A percentile compares a stretch with the other conserved stretches of the same genome.
These are phyloP conservation scores for Drosophila lacteicornis DNA, from an alignment of 1,140 invertebrate species.

Conservation along the genomic window DNA sequence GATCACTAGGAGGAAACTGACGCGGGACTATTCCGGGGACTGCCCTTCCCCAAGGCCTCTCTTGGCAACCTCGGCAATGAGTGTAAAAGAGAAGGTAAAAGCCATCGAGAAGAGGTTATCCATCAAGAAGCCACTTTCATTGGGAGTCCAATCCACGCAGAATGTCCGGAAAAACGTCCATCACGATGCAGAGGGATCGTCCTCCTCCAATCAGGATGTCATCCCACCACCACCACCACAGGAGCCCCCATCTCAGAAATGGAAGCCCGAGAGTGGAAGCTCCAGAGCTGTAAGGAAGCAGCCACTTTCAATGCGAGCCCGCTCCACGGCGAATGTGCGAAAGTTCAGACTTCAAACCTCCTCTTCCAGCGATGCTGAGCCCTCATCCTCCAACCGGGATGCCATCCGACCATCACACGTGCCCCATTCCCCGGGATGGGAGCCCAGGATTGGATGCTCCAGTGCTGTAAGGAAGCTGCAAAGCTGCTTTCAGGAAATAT, in stretches of 20 bases:
- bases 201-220: neutral
- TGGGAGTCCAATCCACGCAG: neutral
- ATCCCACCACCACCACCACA: too few relatives aligned
- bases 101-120: constrained; percentile 3
- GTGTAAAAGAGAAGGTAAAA: neutral
- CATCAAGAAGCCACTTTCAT: neutral
- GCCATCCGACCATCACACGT: neutral
- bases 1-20: neutral
- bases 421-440: neutral
- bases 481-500: constrained; percentile 32
- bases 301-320: neutral
- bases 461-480: constrained; percentile 11
- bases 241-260: neutral
- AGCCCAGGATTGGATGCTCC: neutral
- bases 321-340: neutral
- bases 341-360: neutral
- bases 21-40: neutral
- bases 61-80: neutral
- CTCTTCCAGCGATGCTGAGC: neutral
- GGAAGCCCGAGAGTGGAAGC: neutral
- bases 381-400: neutral
- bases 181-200: too few relatives aligned
- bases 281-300: neutral
- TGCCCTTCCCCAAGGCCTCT: too few relatives aligned
- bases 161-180: neutral